Evolutionary conservation across 2,797 vertebrate genomes (phyloP), one percentile per base, ranked within the genome.

Genomic region (Acestrorhynchus altus): DNA sequence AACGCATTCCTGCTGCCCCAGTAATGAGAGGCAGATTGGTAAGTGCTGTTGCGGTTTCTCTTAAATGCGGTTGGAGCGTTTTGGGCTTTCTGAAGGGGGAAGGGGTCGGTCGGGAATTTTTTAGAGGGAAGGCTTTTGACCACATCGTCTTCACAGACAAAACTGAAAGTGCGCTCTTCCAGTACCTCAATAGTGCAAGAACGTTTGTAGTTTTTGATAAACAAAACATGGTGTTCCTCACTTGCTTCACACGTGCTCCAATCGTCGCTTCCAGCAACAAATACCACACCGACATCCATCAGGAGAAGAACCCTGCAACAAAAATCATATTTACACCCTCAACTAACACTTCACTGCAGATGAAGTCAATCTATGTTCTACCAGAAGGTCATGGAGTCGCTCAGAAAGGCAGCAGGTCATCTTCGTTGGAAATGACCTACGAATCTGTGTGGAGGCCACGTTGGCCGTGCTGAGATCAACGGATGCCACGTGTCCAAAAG

Each of bases 121-220:
- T 70, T n/a, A 8, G 22, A 65, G 22, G 64, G 18, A 61, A 44
- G 65, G 22, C 20, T 49, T 65, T 59, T 8, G 52, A 42, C 47
- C 18, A n/a, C 68, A 59, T 8, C n/a, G 18, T 8, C 64, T 35
- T 6, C 22, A 44, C 6, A 40, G 13, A 59, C 54, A 67, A 61
- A 83, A 71, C 71, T 67, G 72, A 71, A 75, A 80, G 35, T 4
- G 46, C 40, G 40, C 44, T 35, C 49, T 61, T 13, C 51, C 49
- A 28, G 16, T 31, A 52, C 15, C 20, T 26, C 35, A 12, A 47
- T 10, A n/a, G 60, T 54, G 46, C 47, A 63, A 35, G 54, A 77
- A 68, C 52, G 28, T 44, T 11, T 51, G 66, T 16, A 59, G 71
- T 46, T 78, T 47, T 54, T 70, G 59, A 74, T 18, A 52, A 28